These are phyloP conservation scores for Micrasema minimum DNA, from an alignment of 1,140 invertebrate genomes.

Conservation along the genomic window DNA sequence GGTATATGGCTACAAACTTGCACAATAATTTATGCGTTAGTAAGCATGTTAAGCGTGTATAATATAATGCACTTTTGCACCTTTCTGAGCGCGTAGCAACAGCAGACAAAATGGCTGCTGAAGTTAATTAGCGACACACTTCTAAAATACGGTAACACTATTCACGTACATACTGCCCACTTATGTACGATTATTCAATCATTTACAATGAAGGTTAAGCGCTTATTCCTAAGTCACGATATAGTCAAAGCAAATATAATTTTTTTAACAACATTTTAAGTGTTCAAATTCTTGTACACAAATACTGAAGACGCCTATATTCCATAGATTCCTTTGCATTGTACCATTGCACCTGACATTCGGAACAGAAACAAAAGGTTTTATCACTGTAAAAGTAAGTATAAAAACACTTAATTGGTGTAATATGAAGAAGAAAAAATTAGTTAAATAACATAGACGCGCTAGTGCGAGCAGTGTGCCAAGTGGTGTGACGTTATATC, in stretches of 20 bases:
- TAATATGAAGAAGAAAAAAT: no score
- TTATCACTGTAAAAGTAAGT: no score
- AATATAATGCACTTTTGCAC: background rate
- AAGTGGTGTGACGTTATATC: no score
- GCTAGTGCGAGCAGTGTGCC: no score
- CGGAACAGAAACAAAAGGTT: no score
- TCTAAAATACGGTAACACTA: conserved; percentile 23
- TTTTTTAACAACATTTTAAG: background rate
- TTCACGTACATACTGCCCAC: conserved; percentile 19
- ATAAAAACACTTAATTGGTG: no score
- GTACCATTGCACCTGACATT: conserved; percentile 24
- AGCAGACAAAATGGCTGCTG: conserved; percentile 6
- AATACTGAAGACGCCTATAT: background rate
- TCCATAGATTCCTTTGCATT: background rate
- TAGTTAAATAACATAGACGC: no score
- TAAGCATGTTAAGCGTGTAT: no score
- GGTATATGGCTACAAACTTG: no score
- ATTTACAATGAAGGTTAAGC: background rate
- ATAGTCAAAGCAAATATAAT: conserved; percentile 6
- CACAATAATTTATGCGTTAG: no score
- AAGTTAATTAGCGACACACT: conserved; percentile 23
- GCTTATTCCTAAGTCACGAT: background rate
- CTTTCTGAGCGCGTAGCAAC: conserved; percentile 12
- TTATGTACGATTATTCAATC: background rate
- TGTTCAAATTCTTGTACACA: background rate